phyloP scores from a whole-genome alignment of 1,140 invertebrate genomes.

The Pseudomyrmex pallidus region DNA sequence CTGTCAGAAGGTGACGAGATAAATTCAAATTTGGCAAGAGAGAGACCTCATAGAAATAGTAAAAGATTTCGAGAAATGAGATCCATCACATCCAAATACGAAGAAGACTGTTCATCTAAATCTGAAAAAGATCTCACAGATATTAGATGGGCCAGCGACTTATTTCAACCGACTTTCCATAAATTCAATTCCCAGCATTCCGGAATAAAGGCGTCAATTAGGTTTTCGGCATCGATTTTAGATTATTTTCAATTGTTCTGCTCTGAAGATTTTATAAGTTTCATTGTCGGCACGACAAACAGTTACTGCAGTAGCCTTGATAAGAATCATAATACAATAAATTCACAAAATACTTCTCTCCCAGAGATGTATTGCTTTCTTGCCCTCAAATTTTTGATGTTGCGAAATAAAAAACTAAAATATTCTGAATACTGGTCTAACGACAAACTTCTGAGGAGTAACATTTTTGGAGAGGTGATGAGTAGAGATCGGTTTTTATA shows the following conservation, averaged over 20 bases:
- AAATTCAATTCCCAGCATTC: constrained; percentile 26
- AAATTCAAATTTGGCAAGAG: too few relatives aligned
- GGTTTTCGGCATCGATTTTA: constrained; percentile 29
- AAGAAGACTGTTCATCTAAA: too few relatives aligned
- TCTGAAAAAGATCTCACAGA: too few relatives aligned
- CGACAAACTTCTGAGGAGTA: constrained; percentile 45
- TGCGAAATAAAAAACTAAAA: constrained; percentile 13
- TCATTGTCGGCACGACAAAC: constrained; percentile 49
- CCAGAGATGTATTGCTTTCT: constrained; percentile 61
- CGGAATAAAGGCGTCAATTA: constrained; percentile 38
- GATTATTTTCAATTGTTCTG: constrained; percentile 49
- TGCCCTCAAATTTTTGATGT: constrained; percentile 25
- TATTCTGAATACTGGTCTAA: constrained; percentile 57
- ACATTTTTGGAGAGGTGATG: constrained; percentile 52
- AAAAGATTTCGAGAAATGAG: too few relatives aligned
- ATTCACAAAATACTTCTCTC: constrained; percentile 39
- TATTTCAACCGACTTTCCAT: constrained; percentile 39
- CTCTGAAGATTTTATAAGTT: constrained; percentile 41
- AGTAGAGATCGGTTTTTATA: constrained; percentile 49
- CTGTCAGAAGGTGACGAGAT: too few relatives aligned
- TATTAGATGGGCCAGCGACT: constrained; percentile 29
- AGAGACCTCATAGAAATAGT: too few relatives aligned
- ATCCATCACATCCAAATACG: too few relatives aligned
- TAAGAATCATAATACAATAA: constrained; percentile 18
- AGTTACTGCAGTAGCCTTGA: constrained; percentile 5